Evolutionary conservation across 1,140 invertebrate genomes (phyloP).

Genomic region (Procambarus virginalis): DNA sequence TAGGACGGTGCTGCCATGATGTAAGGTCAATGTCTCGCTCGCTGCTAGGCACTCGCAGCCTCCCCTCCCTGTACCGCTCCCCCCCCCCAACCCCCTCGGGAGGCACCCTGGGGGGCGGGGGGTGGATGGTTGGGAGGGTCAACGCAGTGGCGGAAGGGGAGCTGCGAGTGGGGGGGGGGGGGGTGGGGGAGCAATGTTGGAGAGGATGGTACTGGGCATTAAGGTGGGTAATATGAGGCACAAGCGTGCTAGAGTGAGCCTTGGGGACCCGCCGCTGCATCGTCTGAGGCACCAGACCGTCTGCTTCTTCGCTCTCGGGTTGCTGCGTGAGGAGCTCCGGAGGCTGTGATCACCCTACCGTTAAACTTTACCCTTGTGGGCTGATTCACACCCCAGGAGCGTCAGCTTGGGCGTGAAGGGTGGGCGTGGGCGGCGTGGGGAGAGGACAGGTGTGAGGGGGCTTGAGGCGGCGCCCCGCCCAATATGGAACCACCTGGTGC

Average conservation of each 20-base stretch:
- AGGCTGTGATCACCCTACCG: background rate
- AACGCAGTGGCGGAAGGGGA: too few species aligned
- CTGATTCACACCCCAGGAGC: background rate
- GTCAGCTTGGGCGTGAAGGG: background rate
- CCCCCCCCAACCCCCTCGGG: background rate
- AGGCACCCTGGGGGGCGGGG: background rate
- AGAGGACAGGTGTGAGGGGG: background rate
- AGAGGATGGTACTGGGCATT: background rate
- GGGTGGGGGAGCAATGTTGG: background rate
- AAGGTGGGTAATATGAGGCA: background rate
- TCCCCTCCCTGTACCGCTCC: background rate
- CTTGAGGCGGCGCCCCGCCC: background rate
- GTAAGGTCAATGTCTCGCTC: too few species aligned
- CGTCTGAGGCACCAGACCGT: background rate
- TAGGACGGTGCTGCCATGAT: too few species aligned
- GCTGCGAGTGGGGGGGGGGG: too few species aligned
- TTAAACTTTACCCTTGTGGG: background rate
- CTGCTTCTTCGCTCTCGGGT: background rate
- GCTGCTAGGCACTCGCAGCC: too few species aligned
- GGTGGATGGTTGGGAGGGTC: background rate
- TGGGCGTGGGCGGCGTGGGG: background rate
- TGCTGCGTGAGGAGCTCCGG: background rate
- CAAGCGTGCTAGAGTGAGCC: background rate
- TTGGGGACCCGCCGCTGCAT: too few species aligned
- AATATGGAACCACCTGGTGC: background rate